A percentile compares a stretch with the other conserved stretches of the same genome.
Evolutionary conservation across 2,113 vertebrate genomes (phyloP).

Genomic region (Mustela lutreola): DNA sequence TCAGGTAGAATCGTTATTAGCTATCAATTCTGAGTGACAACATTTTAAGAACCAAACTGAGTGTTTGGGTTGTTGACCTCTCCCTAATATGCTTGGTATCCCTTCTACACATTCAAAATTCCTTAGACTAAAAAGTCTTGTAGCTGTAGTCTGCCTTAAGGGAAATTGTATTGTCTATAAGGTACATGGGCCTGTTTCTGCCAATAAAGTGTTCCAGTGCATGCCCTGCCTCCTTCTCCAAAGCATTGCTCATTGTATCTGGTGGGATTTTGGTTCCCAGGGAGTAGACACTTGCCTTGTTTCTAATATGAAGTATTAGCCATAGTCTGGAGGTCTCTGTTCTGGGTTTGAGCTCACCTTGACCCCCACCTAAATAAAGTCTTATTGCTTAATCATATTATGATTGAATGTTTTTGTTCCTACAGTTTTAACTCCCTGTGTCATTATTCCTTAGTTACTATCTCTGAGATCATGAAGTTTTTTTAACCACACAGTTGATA

Average conservation of each 20-base stretch:
- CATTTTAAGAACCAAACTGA: background rate
- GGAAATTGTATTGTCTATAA: background rate
- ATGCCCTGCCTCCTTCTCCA: background rate
- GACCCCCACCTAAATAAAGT: background rate
- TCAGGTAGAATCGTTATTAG: background rate
- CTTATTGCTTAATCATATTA: background rate
- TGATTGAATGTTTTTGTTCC: background rate
- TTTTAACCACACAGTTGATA: background rate
- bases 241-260: background rate
- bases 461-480: background rate
- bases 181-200: background rate
- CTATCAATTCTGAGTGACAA: background rate
- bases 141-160: background rate
- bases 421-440: background rate
- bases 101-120: background rate
- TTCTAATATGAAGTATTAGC: background rate
- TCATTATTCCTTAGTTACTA: background rate
- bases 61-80: background rate
- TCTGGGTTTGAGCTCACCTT: background rate
- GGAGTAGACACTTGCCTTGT: background rate
- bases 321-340: background rate
- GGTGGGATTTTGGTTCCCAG: background rate
- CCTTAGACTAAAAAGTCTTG: background rate
- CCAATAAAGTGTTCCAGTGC: background rate
- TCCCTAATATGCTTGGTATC: background rate